Percentiles rank a stretch among this genome's conserved stretches.
Conservation (phyloP, 2,888 invertebrate species). For the Nipponacmea schrenckii region DNA sequence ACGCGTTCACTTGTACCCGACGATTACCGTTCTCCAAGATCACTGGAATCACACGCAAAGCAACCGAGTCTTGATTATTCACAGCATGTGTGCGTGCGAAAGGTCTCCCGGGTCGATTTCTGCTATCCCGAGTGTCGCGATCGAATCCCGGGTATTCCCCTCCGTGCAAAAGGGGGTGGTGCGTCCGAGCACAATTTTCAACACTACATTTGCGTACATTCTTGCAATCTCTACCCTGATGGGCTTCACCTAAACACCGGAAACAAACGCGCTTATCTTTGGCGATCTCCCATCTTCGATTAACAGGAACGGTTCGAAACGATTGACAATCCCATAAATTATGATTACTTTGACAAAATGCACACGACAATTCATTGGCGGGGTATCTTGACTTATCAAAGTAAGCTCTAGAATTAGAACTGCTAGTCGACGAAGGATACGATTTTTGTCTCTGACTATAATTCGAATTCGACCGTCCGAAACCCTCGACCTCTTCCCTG, state of each 20-base stretch:
- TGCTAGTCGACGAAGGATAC: too few relatives aligned
- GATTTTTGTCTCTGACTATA: neutral
- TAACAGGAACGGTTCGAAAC: neutral
- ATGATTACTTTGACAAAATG: neutral
- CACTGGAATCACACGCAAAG: conserved; percentile 3
- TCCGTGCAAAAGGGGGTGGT: neutral
- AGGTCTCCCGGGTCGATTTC: too few relatives aligned
- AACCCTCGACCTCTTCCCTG: neutral
- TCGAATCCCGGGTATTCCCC: neutral
- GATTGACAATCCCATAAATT: neutral
- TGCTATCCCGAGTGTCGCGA: too few relatives aligned
- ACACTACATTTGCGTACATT: neutral
- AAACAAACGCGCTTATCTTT: neutral
- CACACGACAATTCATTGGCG: neutral
- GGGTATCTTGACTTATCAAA: too few relatives aligned
- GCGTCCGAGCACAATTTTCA: neutral
- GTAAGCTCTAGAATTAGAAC: too few relatives aligned
- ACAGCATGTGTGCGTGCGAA: neutral
- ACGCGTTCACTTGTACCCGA: neutral
- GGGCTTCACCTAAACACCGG: neutral
- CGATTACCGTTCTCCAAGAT: neutral
- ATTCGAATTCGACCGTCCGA: neutral
- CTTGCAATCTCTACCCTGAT: neutral
- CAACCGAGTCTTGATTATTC: neutral
- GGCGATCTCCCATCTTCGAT: neutral